A percentile compares a stretch with the other conserved stretches of the same genome.
Evolutionary conservation across 1,140 invertebrate genomes (phyloP).

Genomic region (Aphis craccivora): DNA sequence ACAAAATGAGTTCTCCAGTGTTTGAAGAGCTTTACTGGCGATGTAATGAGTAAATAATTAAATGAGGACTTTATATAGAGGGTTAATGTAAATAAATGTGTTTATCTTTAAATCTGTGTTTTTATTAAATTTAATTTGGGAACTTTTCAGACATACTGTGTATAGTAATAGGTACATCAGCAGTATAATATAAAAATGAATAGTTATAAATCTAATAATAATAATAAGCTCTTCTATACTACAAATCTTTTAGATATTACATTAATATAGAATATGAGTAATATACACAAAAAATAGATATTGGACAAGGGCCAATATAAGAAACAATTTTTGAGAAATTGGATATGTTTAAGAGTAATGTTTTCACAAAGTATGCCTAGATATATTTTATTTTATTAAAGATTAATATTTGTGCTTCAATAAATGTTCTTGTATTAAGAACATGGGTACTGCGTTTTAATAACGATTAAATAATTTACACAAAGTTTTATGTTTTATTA

Average conservation of each 20-base stretch:
- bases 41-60: too few species aligned
- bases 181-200: neutral
- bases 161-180: neutral
- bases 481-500: neutral
- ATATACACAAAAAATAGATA: neutral
- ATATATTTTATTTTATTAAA: neutral
- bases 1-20: too few species aligned
- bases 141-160: too few species aligned
- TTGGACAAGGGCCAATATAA: neutral
- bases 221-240: neutral
- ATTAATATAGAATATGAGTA: slow-evolving; percentile 47
- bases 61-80: too few species aligned
- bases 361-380: neutral
- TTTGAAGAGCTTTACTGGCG: too few species aligned
- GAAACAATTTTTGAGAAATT: neutral
- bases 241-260: neutral
- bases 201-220: neutral
- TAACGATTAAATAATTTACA: neutral
- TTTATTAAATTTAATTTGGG: too few species aligned
- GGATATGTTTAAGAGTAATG: neutral
- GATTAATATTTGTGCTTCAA: neutral
- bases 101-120: too few species aligned
- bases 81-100: too few species aligned
- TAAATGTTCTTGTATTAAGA: neutral
- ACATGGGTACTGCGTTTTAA: too few species aligned